Conservation (phyloP, 2,113 vertebrate species). For the rabbit (Oryctolagus cuniculus) region mOryCun1.1 NC_091434.1:84768501-84769000, state of each 20-base stretch:
- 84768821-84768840: background rate
- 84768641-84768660: background rate
- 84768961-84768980: no score
- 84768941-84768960: background rate
- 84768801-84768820: background rate
- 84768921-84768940: background rate
- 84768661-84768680: background rate
- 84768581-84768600: background rate
- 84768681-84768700: background rate
- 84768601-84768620: background rate
- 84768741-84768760: background rate
- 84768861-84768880: background rate
- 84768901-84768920: background rate
- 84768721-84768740: background rate
- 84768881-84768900: background rate
- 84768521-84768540: background rate
- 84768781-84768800: background rate
- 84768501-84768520: background rate
- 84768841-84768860: background rate
- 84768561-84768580: background rate
- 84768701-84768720: fast-evolving
- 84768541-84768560: background rate
- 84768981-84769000: no score
- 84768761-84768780: background rate
- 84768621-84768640: background rate